Evolutionary conservation across 2,888 invertebrate species (phyloP).

Genomic region (Drosophila mayaguana): DNA sequence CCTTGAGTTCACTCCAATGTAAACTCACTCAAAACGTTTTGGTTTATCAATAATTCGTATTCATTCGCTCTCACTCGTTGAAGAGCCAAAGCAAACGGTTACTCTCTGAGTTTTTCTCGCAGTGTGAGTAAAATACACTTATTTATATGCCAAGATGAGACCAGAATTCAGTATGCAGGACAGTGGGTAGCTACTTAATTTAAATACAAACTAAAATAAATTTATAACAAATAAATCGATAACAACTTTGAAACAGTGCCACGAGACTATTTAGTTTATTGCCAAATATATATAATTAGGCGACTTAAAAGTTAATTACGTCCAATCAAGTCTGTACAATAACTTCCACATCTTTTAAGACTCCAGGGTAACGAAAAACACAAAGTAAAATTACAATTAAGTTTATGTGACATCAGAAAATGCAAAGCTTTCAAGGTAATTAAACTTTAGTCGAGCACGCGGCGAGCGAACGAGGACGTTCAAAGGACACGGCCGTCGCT

Average conservation of each 20-base stretch:
- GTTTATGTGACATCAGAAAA: conserved; percentile 50
- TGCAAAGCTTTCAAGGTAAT: conserved; percentile 64
- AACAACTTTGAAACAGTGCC: background rate
- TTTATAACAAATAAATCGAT: background rate
- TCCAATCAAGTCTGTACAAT: conserved; percentile 30
- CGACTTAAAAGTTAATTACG: conserved; percentile 26
- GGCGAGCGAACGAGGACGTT: too few species aligned
- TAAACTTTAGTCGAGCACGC: conserved; percentile 49
- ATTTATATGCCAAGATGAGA: too few species aligned
- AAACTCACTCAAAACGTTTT: too few species aligned
- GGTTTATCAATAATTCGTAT: too few species aligned
- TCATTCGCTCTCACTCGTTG: too few species aligned
- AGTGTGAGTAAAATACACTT: too few species aligned
- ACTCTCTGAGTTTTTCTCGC: too few species aligned
- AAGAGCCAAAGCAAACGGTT: too few species aligned
- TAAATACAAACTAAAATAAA: background rate
- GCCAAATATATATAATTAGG: conserved; percentile 27
- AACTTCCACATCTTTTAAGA: conserved; percentile 50
- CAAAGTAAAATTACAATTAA: conserved; percentile 36
- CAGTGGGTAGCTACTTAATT: background rate
- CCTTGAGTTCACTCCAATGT: too few species aligned
- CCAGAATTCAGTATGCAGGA: background rate
- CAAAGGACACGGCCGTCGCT: background rate
- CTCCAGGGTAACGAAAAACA: conserved; percentile 13
- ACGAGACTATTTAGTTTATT: conserved; percentile 11